Conservation (phyloP, 1,140 invertebrate species). For the Orchesella cincta region DNA sequence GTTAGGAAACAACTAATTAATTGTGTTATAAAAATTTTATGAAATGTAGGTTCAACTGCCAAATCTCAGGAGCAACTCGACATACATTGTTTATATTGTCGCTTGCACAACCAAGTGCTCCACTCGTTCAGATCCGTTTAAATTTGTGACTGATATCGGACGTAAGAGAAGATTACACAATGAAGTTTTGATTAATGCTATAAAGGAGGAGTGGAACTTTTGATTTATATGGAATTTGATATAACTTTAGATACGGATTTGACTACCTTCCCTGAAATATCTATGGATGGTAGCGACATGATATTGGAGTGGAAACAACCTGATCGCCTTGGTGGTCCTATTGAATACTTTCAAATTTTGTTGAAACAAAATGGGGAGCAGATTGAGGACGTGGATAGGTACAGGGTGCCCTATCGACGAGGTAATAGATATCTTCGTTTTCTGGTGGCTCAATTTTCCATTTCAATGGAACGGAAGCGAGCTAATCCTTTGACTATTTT, state of each 20-base stretch:
- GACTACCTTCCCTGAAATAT: constrained; percentile 22
- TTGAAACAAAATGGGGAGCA: constrained; percentile 36
- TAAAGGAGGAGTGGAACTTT: neutral
- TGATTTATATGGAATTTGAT: neutral
- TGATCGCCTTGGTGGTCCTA: constrained; percentile 31
- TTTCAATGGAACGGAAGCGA: no score
- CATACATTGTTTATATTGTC: constrained; percentile 67
- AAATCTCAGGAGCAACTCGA: constrained; percentile 59
- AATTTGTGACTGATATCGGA: constrained; percentile 64
- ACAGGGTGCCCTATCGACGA: neutral
- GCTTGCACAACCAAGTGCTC: constrained; percentile 74
- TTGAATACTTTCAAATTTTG: constrained; percentile 38
- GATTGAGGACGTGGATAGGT: neutral
- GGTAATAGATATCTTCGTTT: neutral
- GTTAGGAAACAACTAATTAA: no score
- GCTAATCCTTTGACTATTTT: neutral
- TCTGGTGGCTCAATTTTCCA: no score
- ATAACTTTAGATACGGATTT: constrained; percentile 39
- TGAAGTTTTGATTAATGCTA: constrained; percentile 9
- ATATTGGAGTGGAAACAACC: constrained; percentile 38
- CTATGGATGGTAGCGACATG: constrained; percentile 24
- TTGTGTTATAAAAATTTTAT: no score
- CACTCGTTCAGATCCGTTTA: constrained; percentile 56
- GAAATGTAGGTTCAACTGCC: constrained; percentile 49
- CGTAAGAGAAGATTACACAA: constrained; percentile 53